Evolutionary conservation across 2,888 invertebrate genomes (phyloP).

Genomic region (Rhingia campestris): DNA sequence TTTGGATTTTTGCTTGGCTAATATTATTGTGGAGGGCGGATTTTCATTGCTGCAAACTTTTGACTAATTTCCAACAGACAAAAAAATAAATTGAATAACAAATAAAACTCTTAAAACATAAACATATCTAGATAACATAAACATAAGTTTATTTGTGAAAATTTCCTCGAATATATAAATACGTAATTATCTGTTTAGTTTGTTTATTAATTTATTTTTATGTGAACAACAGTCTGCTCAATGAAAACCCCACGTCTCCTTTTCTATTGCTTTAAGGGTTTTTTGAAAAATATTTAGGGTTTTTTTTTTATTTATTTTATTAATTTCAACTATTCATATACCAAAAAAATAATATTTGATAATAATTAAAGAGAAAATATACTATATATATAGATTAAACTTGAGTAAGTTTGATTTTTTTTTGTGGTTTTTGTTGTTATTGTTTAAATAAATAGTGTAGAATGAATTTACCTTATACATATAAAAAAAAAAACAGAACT

Average conservation of each 20-base stretch:
- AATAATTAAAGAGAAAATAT: conserved; percentile 53
- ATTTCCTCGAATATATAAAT: neutral
- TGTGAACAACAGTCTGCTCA: neutral
- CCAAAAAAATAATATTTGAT: conserved; percentile 60
- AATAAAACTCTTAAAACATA: neutral
- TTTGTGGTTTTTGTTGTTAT: conserved; percentile 30
- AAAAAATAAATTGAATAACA: neutral
- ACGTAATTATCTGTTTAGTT: neutral
- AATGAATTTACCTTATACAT: conserved; percentile 63
- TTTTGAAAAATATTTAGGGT: conserved; percentile 54
- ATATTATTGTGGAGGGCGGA: neutral
- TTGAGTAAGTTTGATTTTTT: conserved; percentile 58
- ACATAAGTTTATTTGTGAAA: neutral
- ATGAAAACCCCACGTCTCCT: conserved; percentile 1
- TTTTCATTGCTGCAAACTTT: neutral
- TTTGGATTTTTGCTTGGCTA: conserved; percentile 14
- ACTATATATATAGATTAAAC: conserved; percentile 61
- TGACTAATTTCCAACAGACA: neutral
- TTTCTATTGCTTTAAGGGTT: conserved; percentile 28
- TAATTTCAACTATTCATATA: conserved; percentile 72
- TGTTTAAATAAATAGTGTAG: conserved; percentile 69
- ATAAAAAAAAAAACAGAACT: conserved; percentile 28
- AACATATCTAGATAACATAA: neutral
- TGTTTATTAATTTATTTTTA: neutral
- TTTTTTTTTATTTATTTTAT: conserved; percentile 33